These are phyloP conservation scores for Mionectes olivaceus DNA, from an alignment of 2,797 vertebrate species.

Conservation along the genomic window DNA sequence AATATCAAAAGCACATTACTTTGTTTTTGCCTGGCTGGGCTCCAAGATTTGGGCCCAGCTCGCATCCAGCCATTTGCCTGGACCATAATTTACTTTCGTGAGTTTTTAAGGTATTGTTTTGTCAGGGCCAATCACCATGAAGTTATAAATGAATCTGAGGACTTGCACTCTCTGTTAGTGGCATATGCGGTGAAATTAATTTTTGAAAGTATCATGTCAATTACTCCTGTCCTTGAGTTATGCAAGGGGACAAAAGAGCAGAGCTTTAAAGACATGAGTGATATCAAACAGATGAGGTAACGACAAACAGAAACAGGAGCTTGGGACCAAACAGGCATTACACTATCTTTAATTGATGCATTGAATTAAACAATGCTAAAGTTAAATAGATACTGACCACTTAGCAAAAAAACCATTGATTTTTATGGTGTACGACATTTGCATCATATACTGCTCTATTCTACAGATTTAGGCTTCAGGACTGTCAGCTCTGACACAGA, in stretches of 20 bases:
- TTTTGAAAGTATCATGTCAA: constrained; percentile 96
- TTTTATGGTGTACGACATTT: constrained; percentile 88
- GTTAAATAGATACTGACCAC: constrained; percentile 98
- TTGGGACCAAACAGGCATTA: constrained; percentile 90
- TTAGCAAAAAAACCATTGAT: constrained; percentile 95
- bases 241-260: constrained; percentile 84
- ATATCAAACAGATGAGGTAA: constrained; percentile 90
- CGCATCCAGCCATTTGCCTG: constrained; percentile 89
- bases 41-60: constrained; percentile 84
- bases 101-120: constrained; percentile 99
- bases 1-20: constrained; percentile 99
- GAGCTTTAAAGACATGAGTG: constrained; percentile 79
- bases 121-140: constrained; percentile 98
- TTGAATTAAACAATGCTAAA: constrained; percentile 91
- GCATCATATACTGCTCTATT: constrained; percentile 81
- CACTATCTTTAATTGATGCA: constrained; percentile 95
- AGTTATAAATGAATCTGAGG: constrained; percentile 96
- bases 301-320: constrained; percentile 88
- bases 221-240: constrained; percentile 97
- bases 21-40: constrained; percentile 91
- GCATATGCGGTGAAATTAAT: constrained; percentile 91
- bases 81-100: constrained; percentile 99
- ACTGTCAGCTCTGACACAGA: not conserved
- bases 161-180: constrained; percentile 86
- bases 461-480: constrained; percentile 52